Conservation (phyloP, 1,140 invertebrate genomes). For the Heliconius hermathena region DNA sequence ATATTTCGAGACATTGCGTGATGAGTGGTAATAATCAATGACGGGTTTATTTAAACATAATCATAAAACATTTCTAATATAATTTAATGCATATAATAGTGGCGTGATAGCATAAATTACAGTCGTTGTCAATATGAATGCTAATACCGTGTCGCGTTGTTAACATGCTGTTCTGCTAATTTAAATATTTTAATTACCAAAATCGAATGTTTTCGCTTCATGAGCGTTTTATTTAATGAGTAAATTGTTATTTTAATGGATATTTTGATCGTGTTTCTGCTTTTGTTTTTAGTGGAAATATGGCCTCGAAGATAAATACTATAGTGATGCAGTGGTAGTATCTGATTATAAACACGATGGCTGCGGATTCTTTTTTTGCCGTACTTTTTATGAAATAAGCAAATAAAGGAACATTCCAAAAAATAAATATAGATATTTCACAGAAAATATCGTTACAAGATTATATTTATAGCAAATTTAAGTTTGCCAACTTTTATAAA, state of each 20-base stretch:
- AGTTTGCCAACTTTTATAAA: too few species aligned
- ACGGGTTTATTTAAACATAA: neutral
- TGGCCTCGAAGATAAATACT: too few species aligned
- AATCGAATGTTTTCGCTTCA: neutral
- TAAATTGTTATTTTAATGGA: neutral
- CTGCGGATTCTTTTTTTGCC: too few species aligned
- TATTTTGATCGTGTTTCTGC: neutral
- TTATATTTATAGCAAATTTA: too few species aligned
- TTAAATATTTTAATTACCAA: constrained; percentile 29
- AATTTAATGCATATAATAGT: constrained; percentile 13
- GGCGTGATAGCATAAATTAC: constrained; percentile 7
- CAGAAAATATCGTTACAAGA: too few species aligned
- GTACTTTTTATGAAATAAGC: too few species aligned
- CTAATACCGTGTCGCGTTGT: constrained; percentile 10
- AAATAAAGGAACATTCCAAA: too few species aligned
- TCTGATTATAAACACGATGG: too few species aligned
- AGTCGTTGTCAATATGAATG: constrained; percentile 16
- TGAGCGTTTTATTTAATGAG: neutral
- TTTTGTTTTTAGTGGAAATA: neutral
- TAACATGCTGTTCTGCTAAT: constrained; percentile 14
- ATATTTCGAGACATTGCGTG: too few species aligned
- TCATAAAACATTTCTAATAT: neutral
- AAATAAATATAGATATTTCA: too few species aligned
- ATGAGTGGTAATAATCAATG: too few species aligned
- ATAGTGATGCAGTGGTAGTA: too few species aligned